A percentile compares a stretch with the other conserved stretches of the same genome.
phyloP scores from a whole-genome alignment of 2,888 invertebrate species.

The Cataglyphis rosenhaueri region DNA sequence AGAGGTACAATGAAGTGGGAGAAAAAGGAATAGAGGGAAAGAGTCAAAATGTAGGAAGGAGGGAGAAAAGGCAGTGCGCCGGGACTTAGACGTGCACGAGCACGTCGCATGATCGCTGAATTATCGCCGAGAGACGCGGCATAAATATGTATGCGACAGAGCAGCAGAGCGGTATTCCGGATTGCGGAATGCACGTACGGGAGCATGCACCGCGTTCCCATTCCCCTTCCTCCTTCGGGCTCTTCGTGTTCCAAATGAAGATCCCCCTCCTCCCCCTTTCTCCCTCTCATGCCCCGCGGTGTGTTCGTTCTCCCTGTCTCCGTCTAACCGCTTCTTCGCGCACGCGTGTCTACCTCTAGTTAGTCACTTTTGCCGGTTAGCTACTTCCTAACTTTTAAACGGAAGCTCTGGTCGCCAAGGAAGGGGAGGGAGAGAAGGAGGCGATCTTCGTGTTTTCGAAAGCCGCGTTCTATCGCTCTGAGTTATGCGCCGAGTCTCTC shows the following conservation, averaged over 20 bases:
- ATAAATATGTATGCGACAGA: conserved; percentile 81
- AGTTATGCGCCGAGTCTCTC: conserved; percentile 67
- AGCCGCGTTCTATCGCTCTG: conserved; percentile 67
- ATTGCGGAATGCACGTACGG: conserved; percentile 79
- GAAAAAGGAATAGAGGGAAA: neutral
- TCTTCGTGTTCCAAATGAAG: conserved; percentile 46
- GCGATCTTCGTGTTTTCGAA: conserved; percentile 71
- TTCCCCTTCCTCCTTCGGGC: conserved; percentile 34
- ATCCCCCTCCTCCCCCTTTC: conserved; percentile 19
- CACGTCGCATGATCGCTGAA: conserved; percentile 82
- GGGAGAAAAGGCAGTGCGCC: conserved; percentile 54
- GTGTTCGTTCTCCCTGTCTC: neutral
- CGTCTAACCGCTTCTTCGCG: conserved; percentile 52
- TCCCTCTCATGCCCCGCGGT: no score
- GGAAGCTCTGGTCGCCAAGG: conserved; percentile 59
- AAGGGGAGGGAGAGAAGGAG: conserved; percentile 39
- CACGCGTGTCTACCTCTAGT: conserved; percentile 78
- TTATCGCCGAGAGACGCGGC: conserved; percentile 80
- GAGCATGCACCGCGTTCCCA: conserved; percentile 68
- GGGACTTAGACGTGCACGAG: conserved; percentile 72
- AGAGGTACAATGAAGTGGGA: neutral
- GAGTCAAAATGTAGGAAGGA: conserved; percentile 4
- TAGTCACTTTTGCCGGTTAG: conserved; percentile 77
- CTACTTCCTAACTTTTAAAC: conserved; percentile 74
- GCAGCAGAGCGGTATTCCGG: conserved; percentile 79